Evolutionary conservation across 2,113 vertebrate species (phyloP).

Genomic region (Phyllostomus hastatus): DNA sequence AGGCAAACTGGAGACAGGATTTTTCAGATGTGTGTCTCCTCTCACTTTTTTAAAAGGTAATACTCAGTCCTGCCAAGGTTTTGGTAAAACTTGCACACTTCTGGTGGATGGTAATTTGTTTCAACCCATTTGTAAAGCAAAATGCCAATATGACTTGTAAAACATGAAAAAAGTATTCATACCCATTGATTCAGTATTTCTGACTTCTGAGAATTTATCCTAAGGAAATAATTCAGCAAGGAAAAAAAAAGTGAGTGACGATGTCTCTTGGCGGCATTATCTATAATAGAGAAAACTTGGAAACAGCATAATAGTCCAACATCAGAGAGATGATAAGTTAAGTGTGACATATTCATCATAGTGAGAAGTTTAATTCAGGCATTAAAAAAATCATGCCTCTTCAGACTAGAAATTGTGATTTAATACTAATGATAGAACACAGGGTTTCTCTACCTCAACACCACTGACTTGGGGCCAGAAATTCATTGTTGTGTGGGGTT

Average conservation of each 20-base stretch:
- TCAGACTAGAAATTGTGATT: background rate
- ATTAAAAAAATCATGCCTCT: background rate
- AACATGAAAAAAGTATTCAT: background rate
- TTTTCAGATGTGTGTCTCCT: background rate
- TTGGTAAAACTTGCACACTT: background rate
- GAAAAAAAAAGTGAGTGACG: background rate
- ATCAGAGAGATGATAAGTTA: background rate
- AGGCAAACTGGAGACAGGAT: background rate
- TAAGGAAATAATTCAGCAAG: background rate
- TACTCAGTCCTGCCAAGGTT: background rate
- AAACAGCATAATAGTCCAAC: background rate
- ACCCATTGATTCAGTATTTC: background rate
- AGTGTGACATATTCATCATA: background rate
- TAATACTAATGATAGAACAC: background rate
- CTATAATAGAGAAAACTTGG: background rate
- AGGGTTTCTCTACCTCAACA: background rate
- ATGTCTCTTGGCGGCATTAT: background rate
- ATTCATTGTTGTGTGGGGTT: background rate
- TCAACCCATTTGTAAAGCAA: background rate
- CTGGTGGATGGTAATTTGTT: background rate
- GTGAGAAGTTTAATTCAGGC: background rate
- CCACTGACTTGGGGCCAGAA: background rate
- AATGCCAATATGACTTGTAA: background rate
- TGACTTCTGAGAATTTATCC: background rate
- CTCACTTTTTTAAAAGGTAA: background rate